These are phyloP conservation scores for Protaetia brevitarsis DNA, from an alignment of 1,140 invertebrate genomes.

Conservation along the genomic window DNA sequence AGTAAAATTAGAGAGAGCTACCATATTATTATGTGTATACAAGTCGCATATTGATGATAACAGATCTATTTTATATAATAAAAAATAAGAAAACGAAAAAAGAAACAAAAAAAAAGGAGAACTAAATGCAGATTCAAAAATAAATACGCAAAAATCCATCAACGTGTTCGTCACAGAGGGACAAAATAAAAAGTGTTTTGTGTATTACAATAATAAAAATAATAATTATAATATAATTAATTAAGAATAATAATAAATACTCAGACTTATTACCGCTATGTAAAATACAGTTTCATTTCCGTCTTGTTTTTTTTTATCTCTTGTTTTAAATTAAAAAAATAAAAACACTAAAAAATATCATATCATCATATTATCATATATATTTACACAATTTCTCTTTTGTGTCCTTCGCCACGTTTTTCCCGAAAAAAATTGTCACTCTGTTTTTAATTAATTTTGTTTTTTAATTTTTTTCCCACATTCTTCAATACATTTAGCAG, in stretches of 20 bases:
- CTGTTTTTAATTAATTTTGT: neutral
- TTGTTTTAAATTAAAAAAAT: constrained; percentile 36
- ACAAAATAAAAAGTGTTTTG: neutral
- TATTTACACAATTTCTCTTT: constrained; percentile 39
- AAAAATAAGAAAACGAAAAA: constrained; percentile 5
- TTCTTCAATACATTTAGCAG: too few relatives aligned
- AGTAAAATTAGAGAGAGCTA: constrained; percentile 46
- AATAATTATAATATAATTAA: constrained; percentile 26
- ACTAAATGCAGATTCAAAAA: constrained; percentile 40
- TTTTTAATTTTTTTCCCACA: neutral
- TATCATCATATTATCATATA: too few relatives aligned
- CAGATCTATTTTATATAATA: constrained; percentile 34
- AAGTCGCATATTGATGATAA: constrained; percentile 41
- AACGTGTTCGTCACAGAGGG: neutral
- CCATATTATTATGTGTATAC: constrained; percentile 45
- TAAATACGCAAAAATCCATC: constrained; percentile 31
- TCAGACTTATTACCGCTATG: constrained; percentile 39
- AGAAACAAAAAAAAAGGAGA: neutral
- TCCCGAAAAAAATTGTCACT: constrained; percentile 23
- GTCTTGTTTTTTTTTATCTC: neutral
- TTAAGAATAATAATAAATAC: constrained; percentile 39
- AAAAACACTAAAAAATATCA: constrained; percentile 43
- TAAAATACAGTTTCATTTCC: constrained; percentile 30
- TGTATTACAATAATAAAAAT: constrained; percentile 19
- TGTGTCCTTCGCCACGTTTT: constrained; percentile 36